These are phyloP conservation scores for Pseudotriccus pelzelni DNA, from an alignment of 2,797 vertebrate species.

Conservation along the genomic window DNA sequence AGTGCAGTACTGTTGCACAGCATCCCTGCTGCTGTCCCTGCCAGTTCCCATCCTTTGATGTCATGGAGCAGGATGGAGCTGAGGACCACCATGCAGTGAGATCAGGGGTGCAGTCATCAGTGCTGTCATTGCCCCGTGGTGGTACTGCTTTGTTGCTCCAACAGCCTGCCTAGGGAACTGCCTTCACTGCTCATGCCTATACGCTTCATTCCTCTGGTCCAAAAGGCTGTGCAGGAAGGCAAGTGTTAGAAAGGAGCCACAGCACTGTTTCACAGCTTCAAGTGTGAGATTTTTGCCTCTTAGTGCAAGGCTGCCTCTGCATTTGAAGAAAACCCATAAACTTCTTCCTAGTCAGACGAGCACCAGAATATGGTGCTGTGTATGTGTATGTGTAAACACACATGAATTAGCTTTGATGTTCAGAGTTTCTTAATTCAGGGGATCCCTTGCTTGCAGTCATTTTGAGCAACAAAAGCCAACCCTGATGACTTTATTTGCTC, in stretches of 20 bases:
- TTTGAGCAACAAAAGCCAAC: background rate
- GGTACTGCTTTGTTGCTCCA: background rate
- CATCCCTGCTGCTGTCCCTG: background rate
- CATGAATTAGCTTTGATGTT: background rate
- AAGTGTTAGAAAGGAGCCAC: background rate
- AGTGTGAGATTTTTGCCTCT: background rate
- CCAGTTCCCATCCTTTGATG: background rate
- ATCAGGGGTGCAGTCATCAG: background rate
- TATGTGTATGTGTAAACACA: background rate
- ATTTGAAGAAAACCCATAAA: background rate
- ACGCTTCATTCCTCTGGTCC: background rate
- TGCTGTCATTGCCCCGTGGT: fast-evolving
- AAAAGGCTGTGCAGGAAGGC: background rate
- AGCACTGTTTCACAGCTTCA: background rate
- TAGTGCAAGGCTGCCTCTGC: background rate
- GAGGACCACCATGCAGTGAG: background rate
- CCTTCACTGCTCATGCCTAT: fast-evolving
- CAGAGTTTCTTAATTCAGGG: background rate
- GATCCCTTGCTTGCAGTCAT: background rate
- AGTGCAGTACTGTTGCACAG: fast-evolving
- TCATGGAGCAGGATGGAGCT: fast-evolving
- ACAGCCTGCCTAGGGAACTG: background rate
- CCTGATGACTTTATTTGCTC: constrained; percentile 19
- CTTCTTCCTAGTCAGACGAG: background rate
- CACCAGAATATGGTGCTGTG: background rate